Percentiles rank a stretch among this genome's conserved stretches.
phyloP scores from a whole-genome alignment of 2,888 invertebrate genomes.

The Chaitophorus viminalis region DNA sequence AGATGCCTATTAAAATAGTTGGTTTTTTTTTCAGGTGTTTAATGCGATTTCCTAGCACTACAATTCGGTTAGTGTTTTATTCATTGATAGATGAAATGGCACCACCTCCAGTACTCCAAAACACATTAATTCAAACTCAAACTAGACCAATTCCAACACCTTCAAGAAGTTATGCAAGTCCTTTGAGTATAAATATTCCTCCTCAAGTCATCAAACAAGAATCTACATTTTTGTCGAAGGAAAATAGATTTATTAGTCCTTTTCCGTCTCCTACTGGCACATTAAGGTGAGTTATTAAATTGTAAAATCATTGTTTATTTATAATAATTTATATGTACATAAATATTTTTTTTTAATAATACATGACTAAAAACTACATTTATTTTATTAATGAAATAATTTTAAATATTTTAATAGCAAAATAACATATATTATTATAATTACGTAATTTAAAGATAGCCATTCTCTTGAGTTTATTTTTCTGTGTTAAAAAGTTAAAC shows the following conservation, averaged over 20 bases:
- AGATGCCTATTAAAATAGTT: not conserved
- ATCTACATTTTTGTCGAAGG: slow-evolving; percentile 66
- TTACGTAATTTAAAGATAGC: no score
- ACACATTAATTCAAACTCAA: slow-evolving; percentile 55
- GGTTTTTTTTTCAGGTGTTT: slow-evolving; percentile 79
- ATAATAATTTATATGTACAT: not conserved
- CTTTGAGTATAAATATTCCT: slow-evolving; percentile 87
- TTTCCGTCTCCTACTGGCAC: slow-evolving; percentile 91
- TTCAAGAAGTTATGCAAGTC: slow-evolving; percentile 67
- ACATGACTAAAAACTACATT: no score
- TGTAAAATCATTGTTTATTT: not conserved
- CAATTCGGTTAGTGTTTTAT: slow-evolving; percentile 92
- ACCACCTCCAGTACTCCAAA: slow-evolving; percentile 66
- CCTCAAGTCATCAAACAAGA: slow-evolving; percentile 70
- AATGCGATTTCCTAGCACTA: slow-evolving; percentile 96
- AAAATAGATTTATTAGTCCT: slow-evolving; percentile 72
- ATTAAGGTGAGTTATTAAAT: slow-evolving; percentile 67
- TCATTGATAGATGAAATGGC: slow-evolving; percentile 86
- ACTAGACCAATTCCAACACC: slow-evolving; percentile 52
- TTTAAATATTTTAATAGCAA: no score
- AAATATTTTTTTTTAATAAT: no score
- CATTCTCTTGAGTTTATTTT: no score
- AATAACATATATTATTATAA: no score
- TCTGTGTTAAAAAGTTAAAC: no score
- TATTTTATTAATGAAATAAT: no score